Evolutionary conservation across 2,113 vertebrate genomes (phyloP), one percentile per base, ranked within the genome.

Genomic region (Maccullochella peelii): DNA sequence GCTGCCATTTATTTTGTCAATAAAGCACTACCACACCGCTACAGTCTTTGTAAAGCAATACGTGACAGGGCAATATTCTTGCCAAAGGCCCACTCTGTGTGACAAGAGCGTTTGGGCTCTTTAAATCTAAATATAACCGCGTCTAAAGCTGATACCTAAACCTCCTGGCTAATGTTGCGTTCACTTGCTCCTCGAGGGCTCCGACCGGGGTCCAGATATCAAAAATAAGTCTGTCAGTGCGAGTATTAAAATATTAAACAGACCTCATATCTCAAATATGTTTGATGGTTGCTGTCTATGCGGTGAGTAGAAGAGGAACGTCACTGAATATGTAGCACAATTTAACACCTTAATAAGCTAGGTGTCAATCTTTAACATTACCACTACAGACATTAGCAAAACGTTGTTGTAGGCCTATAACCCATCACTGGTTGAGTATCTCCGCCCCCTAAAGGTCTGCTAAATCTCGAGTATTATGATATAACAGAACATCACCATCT

Each of bases 81-180:
- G 76, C 30, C 67, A 75, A 84, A 82, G 63, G 27, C 36, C 66
- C 44, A 42, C 18, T 80, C 8, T 76, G 72, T 58, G 76, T 33
- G 21, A 62, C 44, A 71, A 70, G 52, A 70, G 50, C 14, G 65
- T 70, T 65, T 67, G 86, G 90, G 61, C 85, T 58, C 95, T 95
- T 94, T 94, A 95, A 94, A 85, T 93, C 94, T 96, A 96, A 95
- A 94, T 93, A 94, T 95, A 96, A 90, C 89, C 11, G 1, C 2
- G 49, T 80, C 73, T 73, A 88, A 93, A 91, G 90, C 83, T 84
- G 93, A 94, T 72, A 88, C 82, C 80, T 65, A 84, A 89, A 90
- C 79, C 65, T 62, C 18, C 83, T 21, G 68, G 79, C 70, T 36
- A 74, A 79, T 91, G 92, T 5, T 73, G 73, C 83, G 33, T 90